phyloP scores from a whole-genome alignment of 2,113 vertebrate genomes.

The Colistium nudipinnis region DNA sequence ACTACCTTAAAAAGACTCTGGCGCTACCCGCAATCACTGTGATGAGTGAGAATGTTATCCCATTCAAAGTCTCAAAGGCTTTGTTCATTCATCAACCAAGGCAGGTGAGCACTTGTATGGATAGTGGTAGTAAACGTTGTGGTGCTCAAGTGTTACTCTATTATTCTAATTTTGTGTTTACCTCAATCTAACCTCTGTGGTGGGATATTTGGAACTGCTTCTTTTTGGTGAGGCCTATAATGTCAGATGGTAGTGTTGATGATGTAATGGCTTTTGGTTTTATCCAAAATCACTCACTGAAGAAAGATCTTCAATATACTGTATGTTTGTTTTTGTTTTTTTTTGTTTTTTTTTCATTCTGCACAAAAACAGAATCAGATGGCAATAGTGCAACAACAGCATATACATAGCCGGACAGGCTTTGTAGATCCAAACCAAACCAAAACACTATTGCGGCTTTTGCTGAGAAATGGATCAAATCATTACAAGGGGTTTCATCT shows the following conservation, averaged over 20 bases:
- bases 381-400: background rate
- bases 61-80: slow-evolving; percentile 62
- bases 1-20: slow-evolving; percentile 32
- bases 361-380: background rate
- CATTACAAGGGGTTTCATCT: background rate
- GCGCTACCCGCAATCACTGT: slow-evolving; percentile 44
- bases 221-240: too few relatives aligned
- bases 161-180: slow-evolving; percentile 42
- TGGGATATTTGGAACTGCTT: too few relatives aligned
- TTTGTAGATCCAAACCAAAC: background rate
- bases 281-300: too few relatives aligned
- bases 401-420: background rate
- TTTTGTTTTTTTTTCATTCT: background rate
- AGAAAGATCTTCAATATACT: too few relatives aligned
- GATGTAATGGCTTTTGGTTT: too few relatives aligned
- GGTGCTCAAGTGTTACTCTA: too few relatives aligned
- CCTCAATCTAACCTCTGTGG: slow-evolving; percentile 5
- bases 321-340: too few relatives aligned
- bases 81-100: slow-evolving; percentile 61
- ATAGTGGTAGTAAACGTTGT: slow-evolving; percentile 40
- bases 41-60: slow-evolving; percentile 56
- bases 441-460: background rate
- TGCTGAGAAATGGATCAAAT: background rate
- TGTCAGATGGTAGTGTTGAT: too few relatives aligned
- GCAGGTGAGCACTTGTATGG: slow-evolving; percentile 32